These are phyloP conservation scores for Rhyzopertha dominica DNA, from an alignment of 1,140 invertebrate species.

Conservation along the genomic window DNA sequence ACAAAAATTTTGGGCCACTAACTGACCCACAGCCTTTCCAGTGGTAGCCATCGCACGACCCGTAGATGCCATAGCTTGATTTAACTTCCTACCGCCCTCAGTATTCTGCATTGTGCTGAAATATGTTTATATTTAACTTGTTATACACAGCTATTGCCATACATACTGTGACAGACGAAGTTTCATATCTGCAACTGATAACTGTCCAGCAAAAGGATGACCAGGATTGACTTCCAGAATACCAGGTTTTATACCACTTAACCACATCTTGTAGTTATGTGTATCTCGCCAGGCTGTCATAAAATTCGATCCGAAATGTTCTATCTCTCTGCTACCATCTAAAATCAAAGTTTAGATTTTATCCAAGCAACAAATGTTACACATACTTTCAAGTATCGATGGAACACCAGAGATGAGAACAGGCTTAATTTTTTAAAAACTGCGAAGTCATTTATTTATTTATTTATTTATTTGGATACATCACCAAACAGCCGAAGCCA, in stretches of 20 bases:
- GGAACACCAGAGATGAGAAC: too few relatives aligned
- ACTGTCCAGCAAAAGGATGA: slow-evolving; percentile 88
- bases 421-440: too few relatives aligned
- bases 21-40: slow-evolving; percentile 72
- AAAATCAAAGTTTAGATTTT: slow-evolving; percentile 31
- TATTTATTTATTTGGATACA: too few relatives aligned
- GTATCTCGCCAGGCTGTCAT: slow-evolving; percentile 81
- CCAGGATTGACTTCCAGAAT: slow-evolving; percentile 62
- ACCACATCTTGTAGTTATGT: slow-evolving; percentile 85
- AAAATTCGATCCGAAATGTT: slow-evolving; percentile 86
- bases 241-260: slow-evolving; percentile 58
- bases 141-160: slow-evolving; percentile 8
- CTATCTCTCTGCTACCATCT: slow-evolving; percentile 71
- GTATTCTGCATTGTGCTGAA: slow-evolving; percentile 89
- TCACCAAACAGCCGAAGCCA: too few relatives aligned
- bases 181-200: slow-evolving; percentile 93
- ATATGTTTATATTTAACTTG: slow-evolving; percentile 11
- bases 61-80: slow-evolving; percentile 86
- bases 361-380: too few relatives aligned
- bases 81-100: slow-evolving; percentile 87
- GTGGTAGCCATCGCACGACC: slow-evolving; percentile 87
- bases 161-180: slow-evolving; percentile 84
- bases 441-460: too few relatives aligned
- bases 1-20: too few relatives aligned
- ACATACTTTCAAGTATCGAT: too few relatives aligned